phyloP scores from a whole-genome alignment of 2,797 vertebrate species.

The Valencia hispanica region DNA sequence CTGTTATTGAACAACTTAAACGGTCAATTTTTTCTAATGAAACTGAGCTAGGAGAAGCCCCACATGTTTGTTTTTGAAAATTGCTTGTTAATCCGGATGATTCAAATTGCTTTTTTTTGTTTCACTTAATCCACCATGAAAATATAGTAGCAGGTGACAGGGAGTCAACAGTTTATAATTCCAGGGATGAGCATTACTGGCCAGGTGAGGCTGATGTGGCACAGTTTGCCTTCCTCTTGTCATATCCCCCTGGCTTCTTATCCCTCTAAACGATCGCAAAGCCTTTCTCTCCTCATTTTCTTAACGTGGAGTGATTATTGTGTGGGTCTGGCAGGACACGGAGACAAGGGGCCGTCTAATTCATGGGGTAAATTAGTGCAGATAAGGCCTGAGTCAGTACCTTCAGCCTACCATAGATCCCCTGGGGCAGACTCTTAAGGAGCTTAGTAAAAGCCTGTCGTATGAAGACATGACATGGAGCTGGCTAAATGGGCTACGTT shows the following conservation, averaged over 20 bases:
- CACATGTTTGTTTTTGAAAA: conserved; percentile 57
- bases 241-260: conserved; percentile 50
- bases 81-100: conserved; percentile 61
- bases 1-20: conserved; percentile 36
- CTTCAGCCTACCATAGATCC: conserved; percentile 80
- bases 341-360: conserved; percentile 68
- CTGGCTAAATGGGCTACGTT: conserved; percentile 80
- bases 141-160: conserved; percentile 65
- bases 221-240: conserved; percentile 36
- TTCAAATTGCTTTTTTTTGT: conserved; percentile 57
- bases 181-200: conserved; percentile 39
- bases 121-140: conserved; percentile 66
- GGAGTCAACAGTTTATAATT: conserved; percentile 62
- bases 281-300: conserved; percentile 67
- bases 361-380: conserved; percentile 82
- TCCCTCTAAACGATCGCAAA: conserved; percentile 62
- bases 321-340: conserved; percentile 72
- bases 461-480: conserved; percentile 84
- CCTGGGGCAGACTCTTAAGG: conserved; percentile 83
- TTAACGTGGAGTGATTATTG: conserved; percentile 63
- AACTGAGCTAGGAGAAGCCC: conserved; percentile 30
- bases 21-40: conserved; percentile 28
- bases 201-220: conserved; percentile 60
- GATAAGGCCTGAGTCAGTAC: conserved; percentile 82
- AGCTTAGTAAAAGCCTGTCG: conserved; percentile 85